Base-by-base conservation (phyloP, 2,113 vertebrate genomes). In the Peromyscus californicus region DNA sequence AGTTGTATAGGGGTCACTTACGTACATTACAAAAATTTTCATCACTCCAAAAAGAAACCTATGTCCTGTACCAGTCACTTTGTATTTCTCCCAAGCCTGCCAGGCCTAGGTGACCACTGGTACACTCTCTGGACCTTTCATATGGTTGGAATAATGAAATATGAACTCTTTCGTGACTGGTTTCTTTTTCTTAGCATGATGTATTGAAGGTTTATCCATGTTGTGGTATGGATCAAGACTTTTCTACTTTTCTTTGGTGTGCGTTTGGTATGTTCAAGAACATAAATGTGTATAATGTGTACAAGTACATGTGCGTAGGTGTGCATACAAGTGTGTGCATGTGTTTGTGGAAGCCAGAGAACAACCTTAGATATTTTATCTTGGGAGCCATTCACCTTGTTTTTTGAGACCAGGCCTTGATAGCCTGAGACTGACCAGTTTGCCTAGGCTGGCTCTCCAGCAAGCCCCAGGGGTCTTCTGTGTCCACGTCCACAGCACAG, bases 101-200 rank as follows among this genome's bases (percentile, higher is more conserved):
- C 33, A 91, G 36, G 42, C 17, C 10, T 57, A 36, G 1, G n/a
- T 67, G 65, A 82, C 70, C 70, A 48, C 39, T 92, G 29, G 45
- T 36, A n/a, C 11, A 10, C 48, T 86, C 67, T 86, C 21, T 96
- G 90, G 80, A 75, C 79, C 82, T 75, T 85, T 83, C 33, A 26
- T 78, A 42, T 63, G 24, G 61, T 22, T 89, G 82, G 82, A 36
- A 22, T 63, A 7, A 3, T 83, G 29, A 9, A 33, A 5, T 75
- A n/a, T 74, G 9, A 80, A 42, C 17, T 78, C 31, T 95, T 82
- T 76, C 51, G 57, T 89, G 65, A 74, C 33, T 80, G 48, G 2
- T 33, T 91, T 75, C 51, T 95, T 78, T 88, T 26, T 51, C 45
- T 80, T 72, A 93, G 36, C 63, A 61, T 85, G 72, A 26, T 82